Evolutionary conservation across 2,888 invertebrate genomes (phyloP).

Genomic region (Ophion obscuratus): DNA sequence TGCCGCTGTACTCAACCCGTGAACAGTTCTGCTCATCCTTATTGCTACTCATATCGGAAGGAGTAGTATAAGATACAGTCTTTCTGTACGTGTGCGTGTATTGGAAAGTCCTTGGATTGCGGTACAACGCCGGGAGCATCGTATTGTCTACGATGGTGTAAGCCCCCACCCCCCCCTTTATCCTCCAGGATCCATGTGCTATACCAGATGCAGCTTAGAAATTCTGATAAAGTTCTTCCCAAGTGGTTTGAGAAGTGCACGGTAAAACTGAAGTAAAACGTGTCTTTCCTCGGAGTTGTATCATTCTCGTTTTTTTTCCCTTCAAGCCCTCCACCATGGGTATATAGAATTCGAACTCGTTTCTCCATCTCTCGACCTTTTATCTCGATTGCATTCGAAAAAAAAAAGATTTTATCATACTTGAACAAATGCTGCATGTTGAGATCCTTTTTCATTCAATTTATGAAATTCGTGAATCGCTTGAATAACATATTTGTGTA

Average conservation of each 20-base stretch:
- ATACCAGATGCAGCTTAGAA: slow-evolving; percentile 59
- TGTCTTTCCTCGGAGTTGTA: slow-evolving; percentile 43
- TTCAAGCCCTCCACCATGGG: background rate
- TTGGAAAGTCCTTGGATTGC: slow-evolving; percentile 38
- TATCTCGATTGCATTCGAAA: slow-evolving; percentile 5
- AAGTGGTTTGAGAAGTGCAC: slow-evolving; percentile 28
- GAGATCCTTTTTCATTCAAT: background rate
- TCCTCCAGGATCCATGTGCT: slow-evolving; percentile 2
- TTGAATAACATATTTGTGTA: background rate
- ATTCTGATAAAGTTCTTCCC: slow-evolving; percentile 62
- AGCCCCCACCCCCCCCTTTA: background rate
- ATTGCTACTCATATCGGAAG: slow-evolving; percentile 23
- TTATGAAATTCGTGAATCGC: background rate
- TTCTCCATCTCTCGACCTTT: slow-evolving; percentile 8
- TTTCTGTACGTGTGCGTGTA: background rate
- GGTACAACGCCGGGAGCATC: slow-evolving; percentile 46
- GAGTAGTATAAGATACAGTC: background rate
- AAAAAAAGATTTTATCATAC: slow-evolving; percentile 5
- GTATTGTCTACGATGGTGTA: slow-evolving; percentile 49
- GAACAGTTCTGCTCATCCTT: slow-evolving; percentile 25
- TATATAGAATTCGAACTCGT: slow-evolving; percentile 26
- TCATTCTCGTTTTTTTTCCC: slow-evolving; percentile 11
- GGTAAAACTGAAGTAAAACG: slow-evolving; percentile 54
- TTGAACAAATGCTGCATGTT: background rate
- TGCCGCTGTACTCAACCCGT: slow-evolving; percentile 35